These are phyloP conservation scores for Sinelater perroti DNA, from an alignment of 2,888 invertebrate species.

Conservation along the genomic window DNA sequence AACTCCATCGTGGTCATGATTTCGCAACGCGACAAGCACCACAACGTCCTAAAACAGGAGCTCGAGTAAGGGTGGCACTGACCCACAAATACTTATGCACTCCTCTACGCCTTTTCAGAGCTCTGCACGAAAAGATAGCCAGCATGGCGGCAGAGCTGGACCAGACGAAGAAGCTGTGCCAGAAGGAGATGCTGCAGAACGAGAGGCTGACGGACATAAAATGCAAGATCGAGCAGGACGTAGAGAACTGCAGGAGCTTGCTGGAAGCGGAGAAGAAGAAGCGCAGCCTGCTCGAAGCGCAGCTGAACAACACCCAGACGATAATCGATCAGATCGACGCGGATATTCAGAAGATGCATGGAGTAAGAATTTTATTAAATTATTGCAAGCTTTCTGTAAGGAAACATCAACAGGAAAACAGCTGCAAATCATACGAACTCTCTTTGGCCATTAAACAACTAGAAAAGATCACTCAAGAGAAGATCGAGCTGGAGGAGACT, in stretches of 20 bases:
- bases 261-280: slow-evolving; percentile 66
- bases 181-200: slow-evolving; percentile 73
- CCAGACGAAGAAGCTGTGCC: slow-evolving; percentile 71
- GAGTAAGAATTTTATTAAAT: slow-evolving; percentile 43
- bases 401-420: slow-evolving; percentile 45
- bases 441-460: slow-evolving; percentile 53
- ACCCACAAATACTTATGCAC: too few species aligned
- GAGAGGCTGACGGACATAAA: slow-evolving; percentile 70
- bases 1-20: slow-evolving; percentile 77
- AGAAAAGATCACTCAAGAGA: slow-evolving; percentile 65
- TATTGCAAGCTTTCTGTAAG: too few species aligned
- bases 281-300: slow-evolving; percentile 63
- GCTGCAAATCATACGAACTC: slow-evolving; percentile 37
- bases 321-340: slow-evolving; percentile 70
- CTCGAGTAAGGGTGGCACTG: slow-evolving; percentile 69
- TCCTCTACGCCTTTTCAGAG: slow-evolving; percentile 58
- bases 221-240: slow-evolving; percentile 67
- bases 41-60: slow-evolving; percentile 69
- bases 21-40: slow-evolving; percentile 72
- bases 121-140: slow-evolving; percentile 59
- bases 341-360: slow-evolving; percentile 66
- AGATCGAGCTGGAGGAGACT: slow-evolving; percentile 70
- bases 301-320: slow-evolving; percentile 65
- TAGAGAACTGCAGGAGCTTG: slow-evolving; percentile 60
- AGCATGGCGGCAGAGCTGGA: slow-evolving; percentile 65